phyloP scores from a whole-genome alignment of 2,888 invertebrate genomes.

The Meiosimyza platycephala region DNA sequence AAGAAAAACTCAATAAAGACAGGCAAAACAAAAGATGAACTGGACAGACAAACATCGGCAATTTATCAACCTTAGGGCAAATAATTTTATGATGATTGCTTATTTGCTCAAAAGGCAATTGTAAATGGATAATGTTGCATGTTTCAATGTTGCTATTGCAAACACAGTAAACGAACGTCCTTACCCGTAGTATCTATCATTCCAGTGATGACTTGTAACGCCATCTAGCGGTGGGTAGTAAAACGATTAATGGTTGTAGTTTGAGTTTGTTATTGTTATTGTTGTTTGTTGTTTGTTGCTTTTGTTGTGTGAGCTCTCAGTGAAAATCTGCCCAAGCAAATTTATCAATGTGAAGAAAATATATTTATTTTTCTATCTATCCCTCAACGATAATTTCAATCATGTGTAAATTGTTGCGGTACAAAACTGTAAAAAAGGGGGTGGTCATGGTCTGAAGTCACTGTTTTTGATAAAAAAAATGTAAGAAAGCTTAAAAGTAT shows the following conservation, averaged over 20 bases:
- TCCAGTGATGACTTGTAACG: not conserved
- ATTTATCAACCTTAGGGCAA: conserved; percentile 50
- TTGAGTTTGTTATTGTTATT: not conserved
- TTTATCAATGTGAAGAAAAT: conserved; percentile 15
- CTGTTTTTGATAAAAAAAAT: no score
- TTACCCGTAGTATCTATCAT: no score
- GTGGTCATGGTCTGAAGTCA: no score
- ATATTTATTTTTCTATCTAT: not conserved
- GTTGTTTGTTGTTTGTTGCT: no score
- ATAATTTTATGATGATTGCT: conserved; percentile 50
- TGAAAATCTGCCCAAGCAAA: not conserved
- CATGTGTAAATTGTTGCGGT: no score
- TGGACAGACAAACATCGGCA: conserved; percentile 24
- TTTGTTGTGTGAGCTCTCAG: not conserved
- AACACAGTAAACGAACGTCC: no score
- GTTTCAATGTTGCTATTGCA: not conserved
- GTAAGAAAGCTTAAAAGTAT: no score
- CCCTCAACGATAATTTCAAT: no score
- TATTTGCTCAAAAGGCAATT: conserved; percentile 40
- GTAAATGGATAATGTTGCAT: conserved; percentile 27
- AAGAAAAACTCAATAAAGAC: no score
- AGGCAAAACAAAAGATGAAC: no score
- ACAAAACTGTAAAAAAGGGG: no score
- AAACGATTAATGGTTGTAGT: not conserved
- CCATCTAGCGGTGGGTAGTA: conserved; percentile 5